These are phyloP conservation scores for Pandemis corylana DNA, from an alignment of 2,888 invertebrate genomes.

Conservation along the genomic window DNA sequence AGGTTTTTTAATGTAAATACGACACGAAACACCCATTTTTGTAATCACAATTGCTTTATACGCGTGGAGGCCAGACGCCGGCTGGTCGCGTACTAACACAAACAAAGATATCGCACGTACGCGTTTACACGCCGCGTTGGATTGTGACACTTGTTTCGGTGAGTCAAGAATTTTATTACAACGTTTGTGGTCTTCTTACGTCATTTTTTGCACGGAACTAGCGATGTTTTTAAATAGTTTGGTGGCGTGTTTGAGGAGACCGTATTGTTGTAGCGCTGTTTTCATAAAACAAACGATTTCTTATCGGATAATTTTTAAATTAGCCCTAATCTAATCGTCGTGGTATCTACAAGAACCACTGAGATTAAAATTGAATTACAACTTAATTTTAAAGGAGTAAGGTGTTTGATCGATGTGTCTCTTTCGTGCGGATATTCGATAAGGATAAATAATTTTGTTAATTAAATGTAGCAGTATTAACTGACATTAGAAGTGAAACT, in stretches of 20 bases:
- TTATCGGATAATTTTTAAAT: conserved; percentile 1
- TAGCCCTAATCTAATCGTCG: conserved; percentile 7
- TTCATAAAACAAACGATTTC: conserved; percentile 8
- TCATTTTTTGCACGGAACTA: neutral
- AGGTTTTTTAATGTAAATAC: conserved; percentile 54
- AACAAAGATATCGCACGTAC: neutral
- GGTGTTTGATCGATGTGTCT: neutral
- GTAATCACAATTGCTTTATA: neutral
- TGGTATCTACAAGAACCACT: neutral
- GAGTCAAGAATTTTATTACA: neutral
- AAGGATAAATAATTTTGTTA: conserved; percentile 17
- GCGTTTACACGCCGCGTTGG: neutral
- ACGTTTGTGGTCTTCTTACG: neutral
- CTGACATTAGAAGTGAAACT: neutral
- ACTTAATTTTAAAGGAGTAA: neutral
- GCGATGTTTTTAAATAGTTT: conserved; percentile 4
- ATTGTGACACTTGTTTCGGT: neutral
- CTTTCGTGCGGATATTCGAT: neutral
- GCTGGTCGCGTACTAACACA: conserved; percentile 2
- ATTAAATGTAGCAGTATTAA: neutral
- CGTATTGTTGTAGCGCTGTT: neutral
- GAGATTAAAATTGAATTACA: neutral
- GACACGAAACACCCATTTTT: conserved; percentile 57
- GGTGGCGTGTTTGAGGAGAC: neutral
- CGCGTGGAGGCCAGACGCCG: neutral